These are phyloP conservation scores for Arctopsyche grandis DNA, from an alignment of 1,140 invertebrate species.

Conservation along the genomic window DNA sequence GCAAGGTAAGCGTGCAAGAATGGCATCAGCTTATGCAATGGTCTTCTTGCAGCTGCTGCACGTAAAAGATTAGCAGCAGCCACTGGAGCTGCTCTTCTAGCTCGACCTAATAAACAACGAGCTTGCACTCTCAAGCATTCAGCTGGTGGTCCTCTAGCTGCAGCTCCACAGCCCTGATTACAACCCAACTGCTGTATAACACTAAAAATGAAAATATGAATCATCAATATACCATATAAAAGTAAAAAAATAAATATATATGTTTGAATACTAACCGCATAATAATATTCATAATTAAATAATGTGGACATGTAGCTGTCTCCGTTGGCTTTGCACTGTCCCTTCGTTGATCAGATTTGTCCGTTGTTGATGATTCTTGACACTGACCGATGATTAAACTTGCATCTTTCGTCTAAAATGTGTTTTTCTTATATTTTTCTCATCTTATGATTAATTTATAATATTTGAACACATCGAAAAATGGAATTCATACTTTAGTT, in stretches of 20 bases:
- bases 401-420: constrained; percentile 61
- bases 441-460: not conserved
- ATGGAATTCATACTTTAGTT: constrained; percentile 11
- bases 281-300: constrained; percentile 64
- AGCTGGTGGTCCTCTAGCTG: constrained; percentile 86
- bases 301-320: constrained; percentile 62
- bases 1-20: constrained; percentile 95
- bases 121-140: constrained; percentile 91
- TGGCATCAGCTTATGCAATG: constrained; percentile 87
- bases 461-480: not conserved
- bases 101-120: constrained; percentile 81
- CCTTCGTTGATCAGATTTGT: constrained; percentile 62
- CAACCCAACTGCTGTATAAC: constrained; percentile 93
- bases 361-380: constrained; percentile 67
- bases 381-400: constrained; percentile 62
- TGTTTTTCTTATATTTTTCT: not conserved
- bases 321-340: constrained; percentile 59
- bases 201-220: constrained; percentile 63
- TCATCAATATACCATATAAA: not conserved
- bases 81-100: constrained; percentile 74
- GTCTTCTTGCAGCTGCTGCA: constrained; percentile 79
- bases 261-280: constrained; percentile 57
- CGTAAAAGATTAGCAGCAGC: constrained; percentile 84
- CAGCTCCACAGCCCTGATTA: constrained; percentile 82
- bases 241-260: not conserved